A percentile compares a stretch with the other conserved stretches of the same genome.
Evolutionary conservation across 2,888 invertebrate genomes (phyloP).

Genomic region (Invenusta paracnida): DNA sequence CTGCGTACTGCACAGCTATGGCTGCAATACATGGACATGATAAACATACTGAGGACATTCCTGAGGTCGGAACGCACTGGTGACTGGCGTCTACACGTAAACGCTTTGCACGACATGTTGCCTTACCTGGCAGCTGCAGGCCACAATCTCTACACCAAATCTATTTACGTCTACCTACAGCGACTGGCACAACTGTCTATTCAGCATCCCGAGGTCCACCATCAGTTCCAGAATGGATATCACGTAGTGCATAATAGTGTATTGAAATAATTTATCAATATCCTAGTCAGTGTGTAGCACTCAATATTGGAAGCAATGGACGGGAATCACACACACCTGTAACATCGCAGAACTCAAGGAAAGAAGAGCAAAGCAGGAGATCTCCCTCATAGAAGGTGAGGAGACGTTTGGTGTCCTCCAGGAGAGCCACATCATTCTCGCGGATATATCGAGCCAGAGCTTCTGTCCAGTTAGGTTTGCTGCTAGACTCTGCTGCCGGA

Average conservation of each 20-base stretch:
- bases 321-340: conserved; percentile 66
- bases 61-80: conserved; percentile 24
- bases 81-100: conserved; percentile 43
- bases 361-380: conserved; percentile 79
- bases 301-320: too few relatives aligned
- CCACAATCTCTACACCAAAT: conserved; percentile 47
- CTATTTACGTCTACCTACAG: conserved; percentile 45
- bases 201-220: conserved; percentile 36
- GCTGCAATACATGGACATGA: conserved; percentile 30
- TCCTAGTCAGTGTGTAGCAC: too few relatives aligned
- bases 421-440: conserved; percentile 81
- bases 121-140: conserved; percentile 48
- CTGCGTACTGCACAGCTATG: conserved; percentile 3
- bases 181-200: conserved; percentile 42
- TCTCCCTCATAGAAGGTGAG: conserved; percentile 79
- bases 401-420: conserved; percentile 79
- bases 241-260: conserved; percentile 32
- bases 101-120: conserved; percentile 45
- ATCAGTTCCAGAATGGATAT: background rate
- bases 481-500: too few relatives aligned
- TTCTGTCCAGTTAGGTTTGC: conserved; percentile 70
- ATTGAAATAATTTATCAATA: too few relatives aligned
- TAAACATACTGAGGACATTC: conserved; percentile 20
- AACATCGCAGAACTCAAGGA: conserved; percentile 87
- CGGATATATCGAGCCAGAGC: conserved; percentile 85